Evolutionary conservation across 1,140 invertebrate genomes (phyloP).

Genomic region (Gonatopus flavifemur): DNA sequence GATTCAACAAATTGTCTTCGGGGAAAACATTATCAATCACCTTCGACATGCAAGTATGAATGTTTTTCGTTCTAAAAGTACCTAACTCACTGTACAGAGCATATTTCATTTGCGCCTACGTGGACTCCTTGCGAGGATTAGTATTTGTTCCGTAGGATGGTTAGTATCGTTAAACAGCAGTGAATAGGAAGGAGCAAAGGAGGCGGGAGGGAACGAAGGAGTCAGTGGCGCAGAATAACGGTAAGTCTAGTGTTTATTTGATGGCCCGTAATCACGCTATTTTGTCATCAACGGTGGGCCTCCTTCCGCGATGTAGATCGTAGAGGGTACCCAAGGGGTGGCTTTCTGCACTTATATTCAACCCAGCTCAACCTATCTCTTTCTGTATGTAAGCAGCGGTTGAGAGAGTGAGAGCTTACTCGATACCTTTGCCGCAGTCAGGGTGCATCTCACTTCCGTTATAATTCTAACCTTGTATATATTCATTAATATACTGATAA

Average conservation of each 20-base stretch:
- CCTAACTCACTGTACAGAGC: too few relatives aligned
- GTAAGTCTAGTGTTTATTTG: constrained; percentile 56
- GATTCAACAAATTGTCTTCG: too few relatives aligned
- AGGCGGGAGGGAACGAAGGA: constrained; percentile 23
- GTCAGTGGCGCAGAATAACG: constrained; percentile 46
- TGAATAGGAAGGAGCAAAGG: background rate
- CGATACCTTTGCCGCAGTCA: constrained; percentile 31
- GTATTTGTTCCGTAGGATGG: constrained; percentile 33
- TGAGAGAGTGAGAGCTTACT: constrained; percentile 35
- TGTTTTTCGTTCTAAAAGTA: too few relatives aligned
- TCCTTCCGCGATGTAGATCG: constrained; percentile 34
- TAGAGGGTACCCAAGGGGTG: constrained; percentile 22
- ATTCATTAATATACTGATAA: too few relatives aligned
- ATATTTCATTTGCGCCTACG: too few relatives aligned
- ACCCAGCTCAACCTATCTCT: constrained; percentile 21
- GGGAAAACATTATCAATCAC: too few relatives aligned
- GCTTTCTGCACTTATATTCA: constrained; percentile 28
- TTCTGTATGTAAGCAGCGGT: constrained; percentile 13
- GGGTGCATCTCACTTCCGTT: constrained; percentile 35
- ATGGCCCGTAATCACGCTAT: constrained; percentile 57
- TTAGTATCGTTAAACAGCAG: constrained; percentile 27
- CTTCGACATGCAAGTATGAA: too few relatives aligned
- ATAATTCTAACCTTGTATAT: constrained; percentile 33
- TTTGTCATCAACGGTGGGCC: constrained; percentile 51
- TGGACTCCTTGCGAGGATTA: too few relatives aligned